Conservation (phyloP, 2,888 invertebrate genomes). For the Drosophila borborema region DNA sequence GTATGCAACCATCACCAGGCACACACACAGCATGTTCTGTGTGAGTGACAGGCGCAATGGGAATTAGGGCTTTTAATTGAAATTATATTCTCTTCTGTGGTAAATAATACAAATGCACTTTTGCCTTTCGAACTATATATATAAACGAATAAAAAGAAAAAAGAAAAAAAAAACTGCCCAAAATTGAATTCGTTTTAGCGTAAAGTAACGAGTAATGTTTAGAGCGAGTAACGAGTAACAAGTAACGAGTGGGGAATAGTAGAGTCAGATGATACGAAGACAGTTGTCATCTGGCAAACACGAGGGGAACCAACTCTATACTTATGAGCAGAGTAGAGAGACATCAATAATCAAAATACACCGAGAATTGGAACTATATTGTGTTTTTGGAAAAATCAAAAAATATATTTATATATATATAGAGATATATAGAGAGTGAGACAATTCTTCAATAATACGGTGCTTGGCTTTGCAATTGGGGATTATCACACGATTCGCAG, state of each 20-base stretch:
- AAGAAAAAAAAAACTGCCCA: conserved; percentile 16
- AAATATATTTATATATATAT: not conserved
- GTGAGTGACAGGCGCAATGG: conserved; percentile 46
- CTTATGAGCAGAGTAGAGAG: conserved; percentile 14
- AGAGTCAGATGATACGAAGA: conserved; percentile 30
- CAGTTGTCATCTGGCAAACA: conserved; percentile 30
- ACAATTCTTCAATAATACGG: conserved; percentile 44
- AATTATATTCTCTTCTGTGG: conserved; percentile 31
- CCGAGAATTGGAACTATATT: conserved; percentile 28
- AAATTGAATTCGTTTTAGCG: conserved; percentile 14
- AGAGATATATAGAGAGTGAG: conserved; percentile 14
- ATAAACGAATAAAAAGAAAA: conserved; percentile 6
- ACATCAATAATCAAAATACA: conserved; percentile 50
- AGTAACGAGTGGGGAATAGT: conserved; percentile 5
- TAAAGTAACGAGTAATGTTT: conserved; percentile 24
- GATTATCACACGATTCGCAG: conserved; percentile 42
- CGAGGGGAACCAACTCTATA: conserved; percentile 32
- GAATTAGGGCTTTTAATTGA: conserved; percentile 56
- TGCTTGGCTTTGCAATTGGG: conserved; percentile 26
- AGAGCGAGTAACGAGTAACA: conserved; percentile 5
- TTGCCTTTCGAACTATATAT: conserved; percentile 19
- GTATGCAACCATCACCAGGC: conserved; percentile 23
- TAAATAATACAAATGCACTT: conserved; percentile 62
- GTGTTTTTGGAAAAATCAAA: conserved; percentile 4
- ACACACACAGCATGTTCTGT: conserved; percentile 23